Percentiles rank a stretch among this genome's conserved stretches.
Evolutionary conservation across 2,113 vertebrate genomes (phyloP).

Genomic region (Choloepus hoffmanni): DNA sequence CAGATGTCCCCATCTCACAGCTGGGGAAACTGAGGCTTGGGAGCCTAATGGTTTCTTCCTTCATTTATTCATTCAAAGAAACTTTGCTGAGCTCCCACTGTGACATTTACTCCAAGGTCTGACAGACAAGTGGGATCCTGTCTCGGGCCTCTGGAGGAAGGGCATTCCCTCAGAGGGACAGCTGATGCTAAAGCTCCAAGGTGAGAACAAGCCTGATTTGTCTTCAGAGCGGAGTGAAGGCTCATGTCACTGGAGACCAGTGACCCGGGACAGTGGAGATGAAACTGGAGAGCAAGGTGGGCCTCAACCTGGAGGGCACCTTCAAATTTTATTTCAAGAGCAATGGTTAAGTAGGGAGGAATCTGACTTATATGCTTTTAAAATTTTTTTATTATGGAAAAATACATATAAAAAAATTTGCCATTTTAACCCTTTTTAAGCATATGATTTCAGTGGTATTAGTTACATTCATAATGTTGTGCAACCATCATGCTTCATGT

Average conservation of each 20-base stretch:
- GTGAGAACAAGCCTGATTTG: too few relatives aligned
- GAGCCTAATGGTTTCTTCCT: not conserved
- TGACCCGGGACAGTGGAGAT: not conserved
- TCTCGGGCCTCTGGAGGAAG: not conserved
- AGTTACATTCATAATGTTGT: too few relatives aligned
- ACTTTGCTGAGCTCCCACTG: not conserved
- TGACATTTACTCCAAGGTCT: not conserved
- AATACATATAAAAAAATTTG: too few relatives aligned
- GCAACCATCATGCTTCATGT: too few relatives aligned
- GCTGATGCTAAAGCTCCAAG: not conserved
- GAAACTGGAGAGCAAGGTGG: not conserved
- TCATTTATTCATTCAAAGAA: not conserved
- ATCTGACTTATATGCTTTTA: not conserved
- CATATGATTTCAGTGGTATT: too few relatives aligned
- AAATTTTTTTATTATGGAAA: too few relatives aligned
- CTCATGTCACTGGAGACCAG: accelerated
- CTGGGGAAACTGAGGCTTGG: not conserved
- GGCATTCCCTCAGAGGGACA: not conserved
- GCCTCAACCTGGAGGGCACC: accelerated
- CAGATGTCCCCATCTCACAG: not conserved
- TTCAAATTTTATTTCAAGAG: not conserved
- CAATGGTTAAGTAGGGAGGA: too few relatives aligned
- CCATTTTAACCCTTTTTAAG: too few relatives aligned
- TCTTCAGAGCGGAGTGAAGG: not conserved
- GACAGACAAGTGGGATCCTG: not conserved